Base-by-base conservation (phyloP, 2,113 vertebrate species). In the Dromas ardeola region DNA sequence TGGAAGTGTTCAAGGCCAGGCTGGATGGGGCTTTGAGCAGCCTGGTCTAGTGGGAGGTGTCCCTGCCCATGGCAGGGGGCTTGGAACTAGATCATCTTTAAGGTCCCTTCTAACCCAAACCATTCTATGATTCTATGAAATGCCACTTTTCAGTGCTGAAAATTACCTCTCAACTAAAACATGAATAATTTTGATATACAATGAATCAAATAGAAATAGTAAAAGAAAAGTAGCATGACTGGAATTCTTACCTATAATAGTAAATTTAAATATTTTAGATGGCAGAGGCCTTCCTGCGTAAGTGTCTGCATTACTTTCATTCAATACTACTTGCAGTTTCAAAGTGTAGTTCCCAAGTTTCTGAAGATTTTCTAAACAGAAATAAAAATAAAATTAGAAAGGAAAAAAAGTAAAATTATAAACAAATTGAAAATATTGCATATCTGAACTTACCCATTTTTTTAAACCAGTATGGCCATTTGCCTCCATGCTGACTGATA, bases 401-500 rank as follows among this genome's bases (percentile, higher is more conserved):
- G 36, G 8, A 84, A 88, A 89, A 76, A 52, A 81, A 38, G 80
- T 55, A 11, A n/a, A 59, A 74, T 38, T 34, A 84, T 19, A 95
- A 23, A 81, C 32, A 15, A 40, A 79, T n/a, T 70, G 52, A 93
- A 78, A 66, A 66, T 61, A 96, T 5, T 36, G 86, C 49, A 61
- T n/a, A 93, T 61, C 30, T 83, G 52, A 88, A 98, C 95, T 93
- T 97, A 99, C 99, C 99, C 98, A 99, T 99, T 97, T 98, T 98
- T 97, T 98, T 99, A 98, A 99, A 99, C 99, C 99, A 99, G 97
- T 98, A 99, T 4, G 98, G 98, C 98, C 97, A 99, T 93, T 98
- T 99, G 52, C 98, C 59, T 89, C 98, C 97, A 97, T 99, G 98
- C 36, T 98, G 98, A 92, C 98, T 98, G 82, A 97, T 97, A 86